Conservation (phyloP, 1,140 invertebrate genomes). For the Paralvinella palmiformis region DNA sequence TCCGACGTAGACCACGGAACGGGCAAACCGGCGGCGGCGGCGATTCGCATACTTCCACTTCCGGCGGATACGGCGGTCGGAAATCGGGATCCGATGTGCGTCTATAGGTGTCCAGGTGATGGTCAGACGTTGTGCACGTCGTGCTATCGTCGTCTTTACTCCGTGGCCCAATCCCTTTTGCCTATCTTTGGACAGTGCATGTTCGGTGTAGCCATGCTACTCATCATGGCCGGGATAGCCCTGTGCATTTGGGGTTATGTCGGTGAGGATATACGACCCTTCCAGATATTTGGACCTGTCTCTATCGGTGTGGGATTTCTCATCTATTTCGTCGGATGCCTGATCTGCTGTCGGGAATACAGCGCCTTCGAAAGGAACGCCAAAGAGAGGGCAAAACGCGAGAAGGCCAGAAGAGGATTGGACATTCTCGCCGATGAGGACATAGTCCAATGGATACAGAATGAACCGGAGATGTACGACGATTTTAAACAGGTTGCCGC, state of each 20-base stretch:
- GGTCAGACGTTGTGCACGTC: too few species aligned
- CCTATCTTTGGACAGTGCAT: not conserved
- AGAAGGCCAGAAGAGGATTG: not conserved
- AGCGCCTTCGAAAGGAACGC: not conserved
- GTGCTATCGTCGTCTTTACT: too few species aligned
- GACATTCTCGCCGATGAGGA: not conserved
- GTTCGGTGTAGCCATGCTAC: conserved; percentile 3
- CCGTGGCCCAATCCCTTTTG: too few species aligned
- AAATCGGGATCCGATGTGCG: too few species aligned
- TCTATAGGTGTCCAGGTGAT: too few species aligned
- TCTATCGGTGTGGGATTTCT: not conserved
- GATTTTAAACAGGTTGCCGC: not conserved
- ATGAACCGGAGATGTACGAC: not conserved
- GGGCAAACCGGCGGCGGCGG: too few species aligned
- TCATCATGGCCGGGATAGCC: not conserved
- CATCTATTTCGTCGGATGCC: not conserved
- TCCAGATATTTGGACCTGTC: conserved; percentile 4
- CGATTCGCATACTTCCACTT: too few species aligned
- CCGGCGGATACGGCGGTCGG: too few species aligned
- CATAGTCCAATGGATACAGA: not conserved
- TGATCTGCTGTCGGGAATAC: conserved; percentile 1
- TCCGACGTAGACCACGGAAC: too few species aligned
- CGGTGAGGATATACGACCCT: not conserved
- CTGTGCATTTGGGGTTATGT: conserved; percentile 7
- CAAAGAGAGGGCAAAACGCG: not conserved